Base-by-base conservation (phyloP, 2,113 vertebrate genomes). In the Rhinolophus sinicus region DNA sequence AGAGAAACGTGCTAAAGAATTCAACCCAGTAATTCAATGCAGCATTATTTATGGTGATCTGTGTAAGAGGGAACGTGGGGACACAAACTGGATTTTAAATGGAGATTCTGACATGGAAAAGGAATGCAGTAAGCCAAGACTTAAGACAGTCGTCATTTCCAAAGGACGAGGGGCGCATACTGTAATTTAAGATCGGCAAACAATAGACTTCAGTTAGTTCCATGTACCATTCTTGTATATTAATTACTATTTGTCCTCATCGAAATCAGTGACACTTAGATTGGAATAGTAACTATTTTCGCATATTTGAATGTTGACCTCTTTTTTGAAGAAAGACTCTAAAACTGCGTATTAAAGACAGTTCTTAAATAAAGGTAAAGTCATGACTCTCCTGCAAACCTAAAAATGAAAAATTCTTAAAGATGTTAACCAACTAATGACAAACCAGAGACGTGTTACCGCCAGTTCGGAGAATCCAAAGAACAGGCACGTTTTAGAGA, bases 1-100 rank as follows among this genome's bases (percentile, higher is more conserved):
- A 62, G 65, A 30, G 67, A 91, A 92, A 78, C 92, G 44, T 93
- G 73, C 90, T 96, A 95, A 94, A 26, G 70, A n/a, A 85, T 88
- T 89, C 77, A 93, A 38, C 62, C 40, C 64, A 40, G 6, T 44
- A 44, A 5, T 44, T 44, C 40, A 89, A 75, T 56, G 19, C 64
- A 78, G 54, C 77, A 78, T 77, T 58, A 77, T 54, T 91, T 91
- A 15, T 72, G 67, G 85, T 58, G 44, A 60, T 93, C 44, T 38
- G 28, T 26, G 22, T 73, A 69, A 47, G 62, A 93, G 86, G 56
- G 69, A 56, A 76, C 54, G 2, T 4, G 30, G 80, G 81, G 60
- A 91, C 72, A 77, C 26, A 0, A 22, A 22, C 6, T 44, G 38
- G 52, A 38, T 44, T 80, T 95, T 84, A 95, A 88, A 83, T 54